Conservation (phyloP, 1,140 invertebrate genomes). For the Caenorhabditis inopinata region DNA sequence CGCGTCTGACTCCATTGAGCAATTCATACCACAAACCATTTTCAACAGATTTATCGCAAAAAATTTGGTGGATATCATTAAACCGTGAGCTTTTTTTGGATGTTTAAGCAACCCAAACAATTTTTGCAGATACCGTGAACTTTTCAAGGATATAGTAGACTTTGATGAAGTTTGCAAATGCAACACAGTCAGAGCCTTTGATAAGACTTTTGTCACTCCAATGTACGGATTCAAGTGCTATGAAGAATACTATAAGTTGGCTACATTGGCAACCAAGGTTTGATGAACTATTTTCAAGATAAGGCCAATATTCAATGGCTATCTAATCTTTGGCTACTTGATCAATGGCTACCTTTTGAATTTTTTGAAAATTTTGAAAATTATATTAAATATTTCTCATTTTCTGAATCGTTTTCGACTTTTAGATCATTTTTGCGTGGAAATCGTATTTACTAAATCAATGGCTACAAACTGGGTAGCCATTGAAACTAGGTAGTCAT, state of each 20-base stretch:
- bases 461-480: too few species aligned
- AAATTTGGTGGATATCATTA: constrained; percentile 46
- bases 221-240: constrained; percentile 39
- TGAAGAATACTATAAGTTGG: constrained; percentile 46
- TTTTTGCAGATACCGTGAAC: constrained; percentile 43
- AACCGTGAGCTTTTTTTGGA: constrained; percentile 39
- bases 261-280: constrained; percentile 37
- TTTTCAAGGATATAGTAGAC: constrained; percentile 46
- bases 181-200: constrained; percentile 51
- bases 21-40: constrained; percentile 37
- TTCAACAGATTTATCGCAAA: constrained; percentile 45
- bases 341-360: too few species aligned
- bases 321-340: too few species aligned
- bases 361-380: too few species aligned
- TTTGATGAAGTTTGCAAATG: constrained; percentile 39
- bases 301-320: too few species aligned
- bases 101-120: neutral
- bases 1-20: constrained; percentile 39
- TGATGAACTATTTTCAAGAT: too few species aligned
- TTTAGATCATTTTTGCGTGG: too few species aligned
- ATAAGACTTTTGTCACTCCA: constrained; percentile 44
- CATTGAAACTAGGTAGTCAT: too few species aligned
- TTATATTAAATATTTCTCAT: too few species aligned
- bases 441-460: too few species aligned
- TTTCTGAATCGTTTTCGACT: too few species aligned